Evolutionary conservation across 2,888 invertebrate genomes (phyloP).

Genomic region (Exephanes ischioxanthus): DNA sequence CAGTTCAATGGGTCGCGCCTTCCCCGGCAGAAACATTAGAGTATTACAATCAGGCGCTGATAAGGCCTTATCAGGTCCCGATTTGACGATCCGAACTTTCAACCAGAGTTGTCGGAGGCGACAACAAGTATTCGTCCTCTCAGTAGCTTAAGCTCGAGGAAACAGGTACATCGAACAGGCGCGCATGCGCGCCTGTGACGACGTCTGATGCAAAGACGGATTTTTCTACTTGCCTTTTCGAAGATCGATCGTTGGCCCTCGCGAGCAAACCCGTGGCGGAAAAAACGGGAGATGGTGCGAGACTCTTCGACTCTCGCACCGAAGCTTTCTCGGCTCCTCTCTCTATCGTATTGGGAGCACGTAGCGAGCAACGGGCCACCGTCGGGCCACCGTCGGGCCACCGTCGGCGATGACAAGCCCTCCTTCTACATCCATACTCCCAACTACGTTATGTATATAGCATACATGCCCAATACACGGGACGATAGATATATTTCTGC

Average conservation of each 20-base stretch:
- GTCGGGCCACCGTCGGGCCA: constrained; percentile 46
- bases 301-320: constrained; percentile 45
- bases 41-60: too few relatives aligned
- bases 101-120: too few relatives aligned
- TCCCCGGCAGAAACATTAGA: too few relatives aligned
- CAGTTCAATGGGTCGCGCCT: too few relatives aligned
- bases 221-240: constrained; percentile 49
- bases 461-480: background rate
- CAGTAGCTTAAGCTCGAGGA: too few relatives aligned
- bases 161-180: background rate
- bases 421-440: constrained; percentile 12
- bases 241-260: constrained; percentile 60
- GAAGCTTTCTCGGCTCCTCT: constrained; percentile 34
- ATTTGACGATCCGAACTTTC: too few relatives aligned
- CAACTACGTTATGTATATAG: constrained; percentile 3
- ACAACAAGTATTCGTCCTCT: too few relatives aligned
- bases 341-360: constrained; percentile 64
- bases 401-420: constrained; percentile 63
- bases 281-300: constrained; percentile 23
- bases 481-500: constrained; percentile 24
- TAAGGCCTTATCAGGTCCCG: too few relatives aligned
- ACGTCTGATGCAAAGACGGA: constrained; percentile 49
- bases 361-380: constrained; percentile 35
- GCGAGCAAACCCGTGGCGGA: background rate
- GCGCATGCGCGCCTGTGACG: constrained; percentile 1